Percentiles rank a stretch among this genome's conserved stretches.
These are phyloP conservation scores for Vulpes vulpes DNA, from an alignment of 2,113 vertebrate species.

Conservation along the genomic window DNA sequence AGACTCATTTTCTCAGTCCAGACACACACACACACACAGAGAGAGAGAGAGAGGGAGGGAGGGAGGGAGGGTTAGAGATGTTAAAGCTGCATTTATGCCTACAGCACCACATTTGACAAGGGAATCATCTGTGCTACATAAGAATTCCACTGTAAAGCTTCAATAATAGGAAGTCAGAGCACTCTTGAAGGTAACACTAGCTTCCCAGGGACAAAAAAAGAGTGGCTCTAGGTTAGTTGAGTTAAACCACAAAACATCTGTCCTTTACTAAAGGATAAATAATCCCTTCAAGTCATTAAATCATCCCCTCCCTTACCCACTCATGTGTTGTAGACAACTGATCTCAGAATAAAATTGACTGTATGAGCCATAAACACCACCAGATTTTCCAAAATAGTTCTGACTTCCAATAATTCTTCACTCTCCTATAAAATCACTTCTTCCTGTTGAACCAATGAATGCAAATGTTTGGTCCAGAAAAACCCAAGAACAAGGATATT, in stretches of 20 bases:
- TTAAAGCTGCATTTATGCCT: background rate
- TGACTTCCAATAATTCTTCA: background rate
- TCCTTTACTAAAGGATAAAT: background rate
- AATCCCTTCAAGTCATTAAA: background rate
- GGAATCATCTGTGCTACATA: background rate
- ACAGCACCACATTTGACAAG: background rate
- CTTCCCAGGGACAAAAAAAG: background rate
- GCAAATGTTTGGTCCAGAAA: background rate
- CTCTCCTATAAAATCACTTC: background rate
- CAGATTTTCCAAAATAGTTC: slow-evolving; percentile 5
- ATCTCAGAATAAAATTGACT: slow-evolving; percentile 1
- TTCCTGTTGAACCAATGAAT: background rate
- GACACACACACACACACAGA: no score
- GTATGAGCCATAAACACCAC: background rate
- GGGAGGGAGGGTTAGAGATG: background rate
- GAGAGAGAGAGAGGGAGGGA: no score
- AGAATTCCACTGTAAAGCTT: slow-evolving; percentile 47
- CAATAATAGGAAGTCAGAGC: background rate
- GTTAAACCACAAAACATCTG: background rate
- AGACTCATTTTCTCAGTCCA: background rate
- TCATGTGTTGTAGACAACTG: background rate
- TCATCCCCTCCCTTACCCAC: background rate
- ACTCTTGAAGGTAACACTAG: background rate
- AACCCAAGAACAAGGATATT: background rate
- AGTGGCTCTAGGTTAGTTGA: background rate